Evolutionary conservation across 1,140 invertebrate species (phyloP), one percentile per base, ranked within the genome.

Genomic region (Drosophila pseudoananassae): DNA sequence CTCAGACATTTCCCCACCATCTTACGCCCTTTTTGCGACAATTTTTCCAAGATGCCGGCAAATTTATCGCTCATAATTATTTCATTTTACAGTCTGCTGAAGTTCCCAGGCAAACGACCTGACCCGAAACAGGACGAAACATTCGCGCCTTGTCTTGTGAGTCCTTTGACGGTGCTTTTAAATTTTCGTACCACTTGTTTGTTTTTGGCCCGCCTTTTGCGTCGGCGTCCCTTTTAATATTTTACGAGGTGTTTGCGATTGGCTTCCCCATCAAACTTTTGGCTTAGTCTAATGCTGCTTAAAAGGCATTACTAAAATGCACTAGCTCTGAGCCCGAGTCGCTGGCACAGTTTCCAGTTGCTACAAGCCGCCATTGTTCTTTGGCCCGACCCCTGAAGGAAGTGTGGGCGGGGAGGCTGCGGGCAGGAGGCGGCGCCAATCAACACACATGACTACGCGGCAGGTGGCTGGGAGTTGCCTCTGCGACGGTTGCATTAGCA

Each of bases 51-150:
- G 74, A 76, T 69, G 74, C 60, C 77, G 60, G 72, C 64, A 81
- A 84, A 78, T 87, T 85, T 87, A 87, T 85, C 58, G 78, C 76
- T 85, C 74, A 79, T 88, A 88, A 88, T 88, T 88, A 83, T 88
- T 83, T 88, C 66, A 88, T 83, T 88, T 88, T 83, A 88, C 83
- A 88, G 83, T 88, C 83, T 88, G 83, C 78, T 83, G 83, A 76
- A 83, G 78, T 76, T 87, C 66, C 70, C 78, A 79, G 83, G 75
- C 83, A 88, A 69, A 83, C 83, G 83, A 88, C 78, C 78, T 71
- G 61, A 1, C 38, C 3, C 20, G 20, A 20, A 20, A 20, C 57
- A 33, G 36, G 60, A 15, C 54, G 56, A 36, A 43, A 31, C 40
- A 31, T 36, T 31, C 33, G 36, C 47, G 9, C 47, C 29, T 47